phyloP scores from a whole-genome alignment of 2,113 vertebrate species.

The Euleptes europaea region DNA sequence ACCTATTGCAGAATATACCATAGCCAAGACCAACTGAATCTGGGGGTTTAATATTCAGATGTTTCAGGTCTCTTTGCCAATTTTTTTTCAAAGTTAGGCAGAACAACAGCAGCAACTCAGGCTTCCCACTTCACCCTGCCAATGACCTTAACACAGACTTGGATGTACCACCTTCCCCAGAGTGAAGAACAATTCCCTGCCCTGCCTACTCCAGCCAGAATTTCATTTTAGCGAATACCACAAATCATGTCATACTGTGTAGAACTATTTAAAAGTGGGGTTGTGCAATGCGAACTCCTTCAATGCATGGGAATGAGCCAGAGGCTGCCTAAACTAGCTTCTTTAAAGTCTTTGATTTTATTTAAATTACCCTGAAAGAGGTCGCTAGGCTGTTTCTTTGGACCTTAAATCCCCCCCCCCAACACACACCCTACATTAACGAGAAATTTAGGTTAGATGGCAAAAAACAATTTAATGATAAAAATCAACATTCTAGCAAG shows the following conservation, averaged over 20 bases:
- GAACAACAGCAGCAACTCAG: slow-evolving; percentile 55
- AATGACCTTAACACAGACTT: slow-evolving; percentile 64
- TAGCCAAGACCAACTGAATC: slow-evolving; percentile 8
- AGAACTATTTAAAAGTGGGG: slow-evolving; percentile 49
- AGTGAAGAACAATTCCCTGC: slow-evolving; percentile 57
- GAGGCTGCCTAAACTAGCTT: slow-evolving; percentile 54
- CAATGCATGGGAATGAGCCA: slow-evolving; percentile 46
- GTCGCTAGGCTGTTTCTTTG: slow-evolving; percentile 47
- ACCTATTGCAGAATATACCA: slow-evolving; percentile 14
- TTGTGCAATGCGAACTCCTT: slow-evolving; percentile 47
- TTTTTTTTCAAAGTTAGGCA: slow-evolving; percentile 40
- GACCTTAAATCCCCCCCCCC: slow-evolving; percentile 45
- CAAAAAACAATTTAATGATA: slow-evolving; percentile 52
- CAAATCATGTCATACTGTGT: slow-evolving; percentile 55
- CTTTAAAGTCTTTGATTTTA: slow-evolving; percentile 49
- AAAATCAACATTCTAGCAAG: slow-evolving; percentile 27
- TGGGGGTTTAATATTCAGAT: slow-evolving; percentile 21
- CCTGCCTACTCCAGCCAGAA: slow-evolving; percentile 45
- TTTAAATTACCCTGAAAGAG: slow-evolving; percentile 62
- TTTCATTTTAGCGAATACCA: slow-evolving; percentile 64
- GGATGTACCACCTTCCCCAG: slow-evolving; percentile 58
- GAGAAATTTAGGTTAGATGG: slow-evolving; percentile 33
- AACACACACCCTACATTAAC: slow-evolving; percentile 44
- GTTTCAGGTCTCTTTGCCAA: slow-evolving; percentile 54
- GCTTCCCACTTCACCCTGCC: slow-evolving; percentile 62